phyloP scores from a whole-genome alignment of 1,140 invertebrate species.

The Tenebrio molitor region DNA sequence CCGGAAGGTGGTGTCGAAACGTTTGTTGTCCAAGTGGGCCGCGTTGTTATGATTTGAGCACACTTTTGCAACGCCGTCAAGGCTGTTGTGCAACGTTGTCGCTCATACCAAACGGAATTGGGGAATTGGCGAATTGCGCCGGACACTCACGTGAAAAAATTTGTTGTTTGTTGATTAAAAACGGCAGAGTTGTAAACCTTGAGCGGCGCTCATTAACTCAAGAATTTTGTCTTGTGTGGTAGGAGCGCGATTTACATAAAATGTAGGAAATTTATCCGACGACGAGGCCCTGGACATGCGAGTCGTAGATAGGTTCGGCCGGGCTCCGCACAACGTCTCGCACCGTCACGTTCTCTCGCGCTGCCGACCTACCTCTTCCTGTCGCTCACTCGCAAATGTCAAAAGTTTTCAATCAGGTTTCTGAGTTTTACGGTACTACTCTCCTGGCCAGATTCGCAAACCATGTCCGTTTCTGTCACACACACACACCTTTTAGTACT shows the following conservation, averaged over 20 bases:
- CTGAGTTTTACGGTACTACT: too few relatives aligned
- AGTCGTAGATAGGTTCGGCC: too few relatives aligned
- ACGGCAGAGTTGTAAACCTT: slow-evolving; percentile 20
- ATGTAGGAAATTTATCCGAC: not conserved
- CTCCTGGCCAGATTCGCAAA: too few relatives aligned
- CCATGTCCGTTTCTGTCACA: too few relatives aligned
- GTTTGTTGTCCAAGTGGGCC: slow-evolving; percentile 25
- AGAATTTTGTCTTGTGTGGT: not conserved
- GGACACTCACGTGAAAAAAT: too few relatives aligned
- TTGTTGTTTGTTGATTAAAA: not conserved
- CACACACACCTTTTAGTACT: too few relatives aligned
- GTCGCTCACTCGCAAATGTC: too few relatives aligned
- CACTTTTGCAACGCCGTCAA: slow-evolving; percentile 43
- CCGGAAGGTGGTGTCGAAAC: not conserved
- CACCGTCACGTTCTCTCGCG: too few relatives aligned
- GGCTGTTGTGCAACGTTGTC: slow-evolving; percentile 25
- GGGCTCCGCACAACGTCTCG: too few relatives aligned
- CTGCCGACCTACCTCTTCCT: too few relatives aligned
- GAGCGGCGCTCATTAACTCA: not conserved
- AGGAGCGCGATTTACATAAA: not conserved
- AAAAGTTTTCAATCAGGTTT: too few relatives aligned
- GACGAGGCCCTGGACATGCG: too few relatives aligned
- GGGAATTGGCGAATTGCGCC: not conserved
- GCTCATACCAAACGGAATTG: slow-evolving; percentile 17
- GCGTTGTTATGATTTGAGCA: slow-evolving; percentile 39